phyloP scores from a whole-genome alignment of 2,888 invertebrate genomes.

The Orchestes rusci region DNA sequence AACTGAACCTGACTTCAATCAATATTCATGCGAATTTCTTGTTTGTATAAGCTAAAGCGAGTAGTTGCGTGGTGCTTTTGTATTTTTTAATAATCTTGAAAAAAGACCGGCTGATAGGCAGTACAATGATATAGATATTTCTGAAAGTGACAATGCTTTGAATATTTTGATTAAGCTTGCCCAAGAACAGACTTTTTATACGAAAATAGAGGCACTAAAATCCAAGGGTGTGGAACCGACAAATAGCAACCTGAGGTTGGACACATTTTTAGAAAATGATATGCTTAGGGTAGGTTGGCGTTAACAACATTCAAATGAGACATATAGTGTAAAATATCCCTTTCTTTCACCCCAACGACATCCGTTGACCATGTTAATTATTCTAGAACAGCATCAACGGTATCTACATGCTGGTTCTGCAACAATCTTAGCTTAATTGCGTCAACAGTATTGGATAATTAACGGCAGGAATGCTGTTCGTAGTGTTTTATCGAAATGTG shows the following conservation, averaged over 20 bases:
- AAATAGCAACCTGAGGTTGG: not conserved
- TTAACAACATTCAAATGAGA: not conserved
- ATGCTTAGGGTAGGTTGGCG: not conserved
- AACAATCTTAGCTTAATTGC: not conserved
- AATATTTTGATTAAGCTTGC: not conserved
- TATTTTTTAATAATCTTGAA: not conserved
- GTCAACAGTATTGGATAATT: constrained; percentile 2
- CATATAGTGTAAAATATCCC: not conserved
- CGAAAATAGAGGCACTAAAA: not conserved
- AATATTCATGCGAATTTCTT: too few relatives aligned
- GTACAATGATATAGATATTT: too few relatives aligned
- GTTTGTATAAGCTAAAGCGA: too few relatives aligned
- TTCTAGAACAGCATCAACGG: not conserved
- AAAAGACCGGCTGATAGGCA: not conserved
- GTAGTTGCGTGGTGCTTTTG: too few relatives aligned
- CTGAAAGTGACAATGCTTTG: too few relatives aligned
- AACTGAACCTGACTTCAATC: too few relatives aligned
- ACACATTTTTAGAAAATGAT: constrained; percentile 1
- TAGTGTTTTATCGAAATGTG: constrained; percentile 3
- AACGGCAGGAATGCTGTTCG: not conserved
- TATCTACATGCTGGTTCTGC: not conserved
- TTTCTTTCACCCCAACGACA: not conserved
- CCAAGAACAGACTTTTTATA: not conserved
- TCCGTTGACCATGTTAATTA: not conserved
- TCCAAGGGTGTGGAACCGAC: too few relatives aligned